Percentiles rank a stretch among this genome's conserved stretches.
Evolutionary conservation across 2,797 vertebrate species (phyloP).

Genomic region (Aulostomus chinensis): DNA sequence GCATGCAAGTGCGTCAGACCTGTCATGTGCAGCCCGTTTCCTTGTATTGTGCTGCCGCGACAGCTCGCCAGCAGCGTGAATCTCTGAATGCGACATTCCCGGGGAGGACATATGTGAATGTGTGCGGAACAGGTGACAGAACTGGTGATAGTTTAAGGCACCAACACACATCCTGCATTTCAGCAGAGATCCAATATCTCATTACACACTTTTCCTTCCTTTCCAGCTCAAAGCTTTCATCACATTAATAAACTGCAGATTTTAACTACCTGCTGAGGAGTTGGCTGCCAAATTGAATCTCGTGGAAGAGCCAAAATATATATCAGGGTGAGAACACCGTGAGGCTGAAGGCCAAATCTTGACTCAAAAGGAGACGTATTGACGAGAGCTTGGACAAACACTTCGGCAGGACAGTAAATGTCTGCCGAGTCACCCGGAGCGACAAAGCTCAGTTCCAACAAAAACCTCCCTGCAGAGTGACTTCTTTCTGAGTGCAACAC

Average conservation of each 20-base stretch:
- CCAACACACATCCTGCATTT: too few relatives aligned
- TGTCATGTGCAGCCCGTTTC: constrained; percentile 66
- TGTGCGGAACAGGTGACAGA: background rate
- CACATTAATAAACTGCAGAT: too few relatives aligned
- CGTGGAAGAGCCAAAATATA: too few relatives aligned
- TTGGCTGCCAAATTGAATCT: too few relatives aligned
- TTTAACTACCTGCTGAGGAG: too few relatives aligned
- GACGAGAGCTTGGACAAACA: background rate
- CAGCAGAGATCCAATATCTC: too few relatives aligned
- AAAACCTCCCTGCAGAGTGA: constrained; percentile 3
- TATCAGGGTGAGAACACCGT: too few relatives aligned
- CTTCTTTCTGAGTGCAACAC: background rate
- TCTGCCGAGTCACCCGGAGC: background rate
- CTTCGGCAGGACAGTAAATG: background rate
- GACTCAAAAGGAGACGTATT: background rate
- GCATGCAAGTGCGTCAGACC: constrained; percentile 62
- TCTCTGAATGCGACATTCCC: constrained; percentile 26
- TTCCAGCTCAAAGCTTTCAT: too few relatives aligned
- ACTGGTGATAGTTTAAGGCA: too few relatives aligned
- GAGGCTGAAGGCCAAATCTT: too few relatives aligned
- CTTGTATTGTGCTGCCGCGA: constrained; percentile 69
- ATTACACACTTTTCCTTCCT: too few relatives aligned
- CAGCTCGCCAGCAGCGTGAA: constrained; percentile 20
- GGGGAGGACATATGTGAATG: background rate
- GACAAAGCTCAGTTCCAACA: too few relatives aligned